Conservation (phyloP, 2,113 vertebrate species). For the Glareola pratincola region DNA sequence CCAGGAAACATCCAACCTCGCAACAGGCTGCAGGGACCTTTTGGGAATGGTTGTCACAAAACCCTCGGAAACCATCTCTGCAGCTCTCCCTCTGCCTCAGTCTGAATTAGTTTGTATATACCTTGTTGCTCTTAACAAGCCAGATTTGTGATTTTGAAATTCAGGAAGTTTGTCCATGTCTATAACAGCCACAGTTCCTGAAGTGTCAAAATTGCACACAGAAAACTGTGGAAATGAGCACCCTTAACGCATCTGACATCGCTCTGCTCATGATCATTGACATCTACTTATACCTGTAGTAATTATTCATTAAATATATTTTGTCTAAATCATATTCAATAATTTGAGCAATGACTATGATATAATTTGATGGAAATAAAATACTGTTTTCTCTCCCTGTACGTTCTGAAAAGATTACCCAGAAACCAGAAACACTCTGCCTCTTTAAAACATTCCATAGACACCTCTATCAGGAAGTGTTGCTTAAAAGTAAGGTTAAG, state of each 20-base stretch:
- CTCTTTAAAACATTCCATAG: not conserved
- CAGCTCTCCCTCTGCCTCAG: not conserved
- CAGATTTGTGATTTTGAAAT: not conserved
- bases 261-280: not conserved
- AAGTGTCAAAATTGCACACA: not conserved
- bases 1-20: not conserved
- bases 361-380: not conserved
- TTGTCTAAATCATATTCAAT: not conserved
- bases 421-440: not conserved
- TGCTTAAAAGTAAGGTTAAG: not conserved
- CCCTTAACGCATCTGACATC: not conserved
- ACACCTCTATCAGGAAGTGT: not conserved
- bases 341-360: not conserved
- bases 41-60: accelerated
- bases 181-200: not conserved
- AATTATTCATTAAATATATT: not conserved
- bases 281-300: not conserved
- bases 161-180: not conserved
- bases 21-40: not conserved
- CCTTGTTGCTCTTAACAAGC: not conserved
- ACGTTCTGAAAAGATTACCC: not conserved
- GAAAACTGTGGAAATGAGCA: not conserved
- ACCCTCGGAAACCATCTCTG: not conserved
- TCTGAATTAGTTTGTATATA: not conserved
- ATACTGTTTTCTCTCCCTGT: not conserved